Conservation (phyloP, 2,113 vertebrate genomes). For the Sphaerodactylus townsendi region DNA sequence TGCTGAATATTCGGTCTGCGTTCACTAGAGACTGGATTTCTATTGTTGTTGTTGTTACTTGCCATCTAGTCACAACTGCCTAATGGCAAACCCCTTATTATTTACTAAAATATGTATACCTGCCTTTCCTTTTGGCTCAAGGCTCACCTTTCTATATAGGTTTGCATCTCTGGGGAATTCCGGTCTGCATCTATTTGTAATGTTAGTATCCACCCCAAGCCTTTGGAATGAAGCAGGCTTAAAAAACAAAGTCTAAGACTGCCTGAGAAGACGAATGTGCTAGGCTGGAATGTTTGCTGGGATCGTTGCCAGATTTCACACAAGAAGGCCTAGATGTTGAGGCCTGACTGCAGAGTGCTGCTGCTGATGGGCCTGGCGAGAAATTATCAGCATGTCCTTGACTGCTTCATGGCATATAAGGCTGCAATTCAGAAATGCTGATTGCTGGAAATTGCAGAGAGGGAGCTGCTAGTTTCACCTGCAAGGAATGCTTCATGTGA, state of each 20-base stretch:
- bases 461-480: constrained; percentile 19
- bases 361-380: accelerated
- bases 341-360: not conserved
- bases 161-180: not conserved
- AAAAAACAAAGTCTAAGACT: not conserved
- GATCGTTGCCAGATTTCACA: not conserved
- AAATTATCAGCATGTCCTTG: not conserved
- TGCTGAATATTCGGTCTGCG: no score
- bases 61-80: no score
- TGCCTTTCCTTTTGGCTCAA: no score
- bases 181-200: not conserved
- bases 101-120: not conserved
- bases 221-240: not conserved
- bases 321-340: not conserved
- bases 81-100: not conserved
- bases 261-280: not conserved
- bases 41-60: no score
- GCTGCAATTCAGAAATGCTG: not conserved
- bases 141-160: not conserved
- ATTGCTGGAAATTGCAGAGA: not conserved
- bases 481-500: not conserved
- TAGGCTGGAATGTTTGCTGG: not conserved
- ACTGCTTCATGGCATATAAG: not conserved
- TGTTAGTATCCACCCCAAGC: not conserved
- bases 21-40: no score